Evolutionary conservation across 2,888 invertebrate species (phyloP).

Genomic region (Tromatobia lineatoria): DNA sequence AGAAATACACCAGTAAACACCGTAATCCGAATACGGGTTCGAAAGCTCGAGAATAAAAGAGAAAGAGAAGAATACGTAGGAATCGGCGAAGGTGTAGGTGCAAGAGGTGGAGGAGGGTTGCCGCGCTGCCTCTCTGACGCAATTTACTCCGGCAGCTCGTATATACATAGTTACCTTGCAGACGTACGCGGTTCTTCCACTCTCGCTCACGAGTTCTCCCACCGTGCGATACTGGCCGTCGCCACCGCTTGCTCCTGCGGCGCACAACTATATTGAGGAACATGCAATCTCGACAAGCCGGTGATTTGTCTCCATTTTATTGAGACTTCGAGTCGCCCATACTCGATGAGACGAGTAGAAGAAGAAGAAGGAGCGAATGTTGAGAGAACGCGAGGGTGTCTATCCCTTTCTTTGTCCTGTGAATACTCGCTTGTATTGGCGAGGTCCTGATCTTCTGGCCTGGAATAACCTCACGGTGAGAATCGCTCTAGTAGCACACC

Average conservation of each 20-base stretch:
- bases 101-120: constrained; percentile 23
- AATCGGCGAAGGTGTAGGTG: constrained; percentile 15
- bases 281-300: constrained; percentile 76
- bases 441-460: background rate
- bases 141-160: constrained; percentile 39
- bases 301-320: constrained; percentile 83
- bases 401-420: constrained; percentile 3
- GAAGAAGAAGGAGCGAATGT: constrained; percentile 4
- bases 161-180: background rate
- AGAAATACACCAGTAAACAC: background rate
- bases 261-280: constrained; percentile 55
- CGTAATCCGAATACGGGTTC: background rate
- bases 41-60: constrained; percentile 1
- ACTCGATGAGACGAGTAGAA: constrained; percentile 77
- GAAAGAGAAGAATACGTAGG: background rate
- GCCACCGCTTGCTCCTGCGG: constrained; percentile 35
- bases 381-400: constrained; percentile 27
- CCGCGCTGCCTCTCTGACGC: constrained; percentile 42
- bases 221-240: background rate
- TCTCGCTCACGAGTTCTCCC: background rate
- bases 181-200: background rate
- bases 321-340: constrained; percentile 81
- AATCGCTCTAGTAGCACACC: constrained; percentile 55
- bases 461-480: constrained; percentile 31
- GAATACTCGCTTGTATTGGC: background rate